Conservation (phyloP, 92 coral and sea anemone species). For the Epizoanthus stellaris region DNA sequence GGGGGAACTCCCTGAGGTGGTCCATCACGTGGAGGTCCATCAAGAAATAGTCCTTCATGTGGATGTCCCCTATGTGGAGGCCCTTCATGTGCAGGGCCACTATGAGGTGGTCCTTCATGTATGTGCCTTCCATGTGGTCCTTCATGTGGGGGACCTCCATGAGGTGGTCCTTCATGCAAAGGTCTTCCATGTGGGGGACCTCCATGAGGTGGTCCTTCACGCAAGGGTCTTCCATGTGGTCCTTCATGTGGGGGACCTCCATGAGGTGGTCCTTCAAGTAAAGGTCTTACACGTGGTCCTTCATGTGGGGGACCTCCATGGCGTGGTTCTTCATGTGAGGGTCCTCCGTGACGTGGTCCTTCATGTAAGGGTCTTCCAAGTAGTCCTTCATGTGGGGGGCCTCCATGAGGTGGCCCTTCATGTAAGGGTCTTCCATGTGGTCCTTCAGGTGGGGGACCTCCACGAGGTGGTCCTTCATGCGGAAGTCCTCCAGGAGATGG, state of each 20-base stretch:
- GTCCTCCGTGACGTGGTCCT: background rate
- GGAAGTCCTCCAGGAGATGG: background rate
- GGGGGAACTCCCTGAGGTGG: constrained; percentile 43
- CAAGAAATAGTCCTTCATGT: constrained; percentile 17
- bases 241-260: constrained; percentile 21
- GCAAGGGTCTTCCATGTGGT: background rate
- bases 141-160: constrained; percentile 16
- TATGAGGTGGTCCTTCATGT: constrained; percentile 20
- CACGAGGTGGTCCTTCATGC: constrained; percentile 9
- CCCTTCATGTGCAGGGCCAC: constrained; percentile 50
- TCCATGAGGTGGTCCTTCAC: constrained; percentile 1
- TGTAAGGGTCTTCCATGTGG: background rate
- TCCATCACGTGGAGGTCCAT: constrained; percentile 34
- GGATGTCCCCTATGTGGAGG: constrained; percentile 9
- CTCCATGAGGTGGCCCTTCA: constrained; percentile 4
- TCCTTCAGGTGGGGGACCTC: constrained; percentile 50
- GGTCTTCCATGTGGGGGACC: constrained; percentile 35
- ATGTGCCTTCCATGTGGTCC: constrained; percentile 9
- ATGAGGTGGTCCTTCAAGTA: constrained; percentile 1
- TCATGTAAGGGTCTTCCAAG: background rate
- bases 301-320: background rate
- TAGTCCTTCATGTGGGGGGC: constrained; percentile 18
- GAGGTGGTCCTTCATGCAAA: background rate
- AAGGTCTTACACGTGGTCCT: background rate
- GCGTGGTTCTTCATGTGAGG: background rate